Conservation (phyloP, 2,888 invertebrate species). For the Leptopilina syphax region DNA sequence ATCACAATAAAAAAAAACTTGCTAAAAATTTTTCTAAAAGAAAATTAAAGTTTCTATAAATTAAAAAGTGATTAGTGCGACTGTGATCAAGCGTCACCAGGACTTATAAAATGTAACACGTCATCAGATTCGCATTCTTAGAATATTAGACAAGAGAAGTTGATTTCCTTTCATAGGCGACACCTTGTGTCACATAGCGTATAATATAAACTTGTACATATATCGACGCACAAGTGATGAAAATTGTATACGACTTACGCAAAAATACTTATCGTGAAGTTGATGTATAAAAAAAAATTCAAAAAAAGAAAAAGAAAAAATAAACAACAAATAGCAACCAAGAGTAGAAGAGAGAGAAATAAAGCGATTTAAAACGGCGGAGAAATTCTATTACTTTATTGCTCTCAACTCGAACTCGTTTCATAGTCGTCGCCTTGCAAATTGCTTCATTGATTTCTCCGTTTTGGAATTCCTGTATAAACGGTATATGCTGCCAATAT, state of each 20-base stretch:
- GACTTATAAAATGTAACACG: not conserved
- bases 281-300: not conserved
- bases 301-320: not conserved
- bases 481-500: not conserved
- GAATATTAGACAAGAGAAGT: slow-evolving; percentile 29
- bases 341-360: not conserved
- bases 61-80: too few relatives aligned
- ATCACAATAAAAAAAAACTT: too few relatives aligned
- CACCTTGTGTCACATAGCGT: slow-evolving; percentile 11
- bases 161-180: slow-evolving; percentile 24
- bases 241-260: not conserved
- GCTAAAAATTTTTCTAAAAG: too few relatives aligned
- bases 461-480: not conserved
- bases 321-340: not conserved
- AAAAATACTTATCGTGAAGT: not conserved
- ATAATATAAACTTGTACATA: not conserved
- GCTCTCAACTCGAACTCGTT: slow-evolving; percentile 22
- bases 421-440: slow-evolving; percentile 22
- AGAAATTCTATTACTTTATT: slow-evolving; percentile 31
- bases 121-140: slow-evolving; percentile 21
- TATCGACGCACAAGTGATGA: not conserved
- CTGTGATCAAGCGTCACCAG: too few relatives aligned
- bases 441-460: slow-evolving; percentile 27
- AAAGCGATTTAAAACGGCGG: slow-evolving; percentile 14
- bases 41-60: too few relatives aligned